Conservation (phyloP, 2,888 invertebrate species). For the Hypena proboscidalis region DNA sequence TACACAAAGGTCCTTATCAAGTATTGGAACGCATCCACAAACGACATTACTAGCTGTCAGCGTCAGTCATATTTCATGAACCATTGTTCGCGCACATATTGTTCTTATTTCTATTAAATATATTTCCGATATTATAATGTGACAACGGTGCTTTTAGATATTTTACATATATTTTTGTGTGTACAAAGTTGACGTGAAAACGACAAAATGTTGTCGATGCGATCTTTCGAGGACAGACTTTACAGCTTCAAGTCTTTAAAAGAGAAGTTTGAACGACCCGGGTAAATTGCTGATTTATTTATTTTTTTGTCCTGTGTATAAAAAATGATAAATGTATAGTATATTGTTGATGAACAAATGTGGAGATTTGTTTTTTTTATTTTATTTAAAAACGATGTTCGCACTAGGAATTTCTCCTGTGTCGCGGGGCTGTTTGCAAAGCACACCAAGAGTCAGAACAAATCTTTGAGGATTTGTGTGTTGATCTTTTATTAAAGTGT, state of each 20-base stretch:
- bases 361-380: no score
- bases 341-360: no score
- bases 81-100: conserved; percentile 16
- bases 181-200: conserved; percentile 31
- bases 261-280: conserved; percentile 72
- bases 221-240: conserved; percentile 65
- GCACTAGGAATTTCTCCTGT: no score
- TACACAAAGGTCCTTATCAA: conserved; percentile 13
- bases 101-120: not conserved
- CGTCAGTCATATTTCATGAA: conserved; percentile 12
- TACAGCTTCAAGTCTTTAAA: conserved; percentile 73
- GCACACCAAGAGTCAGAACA: no score
- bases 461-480: no score
- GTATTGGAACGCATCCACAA: conserved; percentile 5
- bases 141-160: conserved; percentile 14
- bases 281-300: conserved; percentile 53
- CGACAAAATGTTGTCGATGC: conserved; percentile 67
- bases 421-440: no score
- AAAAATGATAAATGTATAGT: not conserved
- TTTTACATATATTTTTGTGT: conserved; percentile 12
- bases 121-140: conserved; percentile 17
- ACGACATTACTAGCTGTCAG: conserved; percentile 5
- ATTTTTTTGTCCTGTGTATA: not conserved
- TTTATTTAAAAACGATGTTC: no score
- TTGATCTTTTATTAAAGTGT: no score